A percentile compares a stretch with the other conserved stretches of the same genome.
These are phyloP conservation scores for Sakesphorus luctuosus DNA, from an alignment of 2,113 vertebrate species.

Conservation along the genomic window DNA sequence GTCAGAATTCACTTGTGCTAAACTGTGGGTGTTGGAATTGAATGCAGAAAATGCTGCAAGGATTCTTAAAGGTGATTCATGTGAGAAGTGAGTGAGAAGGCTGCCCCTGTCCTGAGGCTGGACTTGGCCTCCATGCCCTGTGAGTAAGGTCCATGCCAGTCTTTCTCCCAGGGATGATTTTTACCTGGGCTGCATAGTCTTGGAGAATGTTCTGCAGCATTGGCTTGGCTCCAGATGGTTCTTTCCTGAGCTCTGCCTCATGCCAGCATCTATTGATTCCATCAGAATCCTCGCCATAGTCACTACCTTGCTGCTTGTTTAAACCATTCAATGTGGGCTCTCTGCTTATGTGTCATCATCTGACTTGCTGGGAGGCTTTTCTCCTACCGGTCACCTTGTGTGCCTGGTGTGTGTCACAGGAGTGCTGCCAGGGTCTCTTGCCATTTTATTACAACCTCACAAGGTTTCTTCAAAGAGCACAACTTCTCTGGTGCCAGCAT, in stretches of 20 bases:
- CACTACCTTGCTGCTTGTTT: neutral
- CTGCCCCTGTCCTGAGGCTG: neutral
- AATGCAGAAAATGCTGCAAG: neutral
- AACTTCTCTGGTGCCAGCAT: neutral
- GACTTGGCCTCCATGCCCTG: neutral
- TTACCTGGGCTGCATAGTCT: neutral
- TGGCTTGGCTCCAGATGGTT: rapidly evolving
- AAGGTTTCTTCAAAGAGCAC: neutral
- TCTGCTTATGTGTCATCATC: neutral
- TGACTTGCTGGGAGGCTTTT: neutral
- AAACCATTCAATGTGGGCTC: neutral
- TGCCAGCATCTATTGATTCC: neutral
- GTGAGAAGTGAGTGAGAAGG: neutral
- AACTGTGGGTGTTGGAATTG: neutral
- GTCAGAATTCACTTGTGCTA: neutral
- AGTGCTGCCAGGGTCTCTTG: neutral
- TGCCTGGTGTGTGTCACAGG: neutral
- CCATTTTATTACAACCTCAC: neutral
- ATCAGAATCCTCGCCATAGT: neutral
- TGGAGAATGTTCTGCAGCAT: neutral
- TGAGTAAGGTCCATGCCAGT: neutral
- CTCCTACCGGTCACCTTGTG: rapidly evolving
- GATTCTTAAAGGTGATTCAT: neutral
- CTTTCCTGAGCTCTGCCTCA: neutral
- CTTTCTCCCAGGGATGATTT: neutral